Conservation (phyloP, 2,113 vertebrate genomes). For the Atherinomorus stipes region DNA sequence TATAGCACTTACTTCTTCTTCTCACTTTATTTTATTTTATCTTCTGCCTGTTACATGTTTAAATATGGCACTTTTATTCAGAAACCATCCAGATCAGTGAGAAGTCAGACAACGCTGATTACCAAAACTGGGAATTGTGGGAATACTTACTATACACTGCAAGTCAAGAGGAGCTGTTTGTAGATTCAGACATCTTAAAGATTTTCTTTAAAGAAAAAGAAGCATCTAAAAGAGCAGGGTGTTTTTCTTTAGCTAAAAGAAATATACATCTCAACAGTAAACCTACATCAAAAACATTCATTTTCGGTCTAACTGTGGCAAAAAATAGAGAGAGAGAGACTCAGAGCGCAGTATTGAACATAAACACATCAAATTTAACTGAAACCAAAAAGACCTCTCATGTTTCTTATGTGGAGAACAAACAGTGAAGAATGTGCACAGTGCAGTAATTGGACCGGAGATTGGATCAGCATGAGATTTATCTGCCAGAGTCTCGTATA, state of each 20-base stretch:
- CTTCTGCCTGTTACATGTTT: constrained; percentile 14
- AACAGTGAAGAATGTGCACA: not conserved
- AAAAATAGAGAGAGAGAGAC: not conserved
- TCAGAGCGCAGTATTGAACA: not conserved
- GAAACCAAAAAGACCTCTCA: constrained; percentile 19
- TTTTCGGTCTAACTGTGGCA: not conserved
- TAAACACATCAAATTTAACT: constrained; percentile 21
- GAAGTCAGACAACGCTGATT: constrained; percentile 6
- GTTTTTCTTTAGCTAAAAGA: not conserved
- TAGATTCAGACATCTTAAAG: not conserved
- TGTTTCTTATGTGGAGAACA: not conserved
- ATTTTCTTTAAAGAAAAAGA: not conserved
- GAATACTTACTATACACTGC: not conserved
- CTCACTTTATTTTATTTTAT: constrained; percentile 5
- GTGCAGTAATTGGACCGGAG: constrained; percentile 46
- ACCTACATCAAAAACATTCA: not conserved
- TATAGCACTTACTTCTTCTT: no score
- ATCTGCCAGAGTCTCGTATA: not conserved
- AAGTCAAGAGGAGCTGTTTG: not conserved
- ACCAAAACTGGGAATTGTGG: not conserved
- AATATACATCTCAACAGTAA: not conserved
- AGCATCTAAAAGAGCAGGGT: not conserved
- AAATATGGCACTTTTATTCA: constrained; percentile 31
- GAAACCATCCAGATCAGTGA: constrained; percentile 39
- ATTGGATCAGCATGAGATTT: constrained; percentile 41